Base-by-base conservation (phyloP, 2,113 vertebrate genomes). In the Chunga burmeisteri region DNA sequence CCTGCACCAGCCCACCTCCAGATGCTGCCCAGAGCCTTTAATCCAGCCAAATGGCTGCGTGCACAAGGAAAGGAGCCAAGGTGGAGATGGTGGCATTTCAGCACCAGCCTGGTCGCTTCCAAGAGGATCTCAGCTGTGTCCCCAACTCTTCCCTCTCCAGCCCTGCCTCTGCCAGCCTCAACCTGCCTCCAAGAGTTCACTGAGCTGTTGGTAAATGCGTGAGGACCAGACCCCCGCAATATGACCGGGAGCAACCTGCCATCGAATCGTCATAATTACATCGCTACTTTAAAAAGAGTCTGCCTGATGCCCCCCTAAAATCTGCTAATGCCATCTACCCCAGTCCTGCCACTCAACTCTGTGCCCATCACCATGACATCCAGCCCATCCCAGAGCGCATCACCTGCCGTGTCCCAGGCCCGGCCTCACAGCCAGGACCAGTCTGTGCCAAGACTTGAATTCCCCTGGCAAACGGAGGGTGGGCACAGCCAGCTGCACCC, bases 221-320 rank as follows among this genome's bases (percentile, higher is more conserved):
- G 18, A 85, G n/a, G 61, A 36, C 22, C 40, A 65, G 52, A 40
- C 12, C 34, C 34, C 26, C 26, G 34, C 0, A 15, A 4, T 4
- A 1, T 0, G 2, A 9, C 13, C 0, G 2, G 59, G 74, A 79
- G 55, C 82, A 88, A 61, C 50, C 73, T 63, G 55, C 14, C 5
- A 2, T 27, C 72, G 42, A n/a, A 36, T 3, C 38, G 7, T 1
- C 49, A 36, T 6, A 18, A 20, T 2, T 19, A 42, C 29, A n/a
- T 12, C 0, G 0, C 25, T 26, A 1, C 12, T 70, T 2, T 26
- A 7, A 23, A 36, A 38, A 34, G 4, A 42, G 10, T 15, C 77
- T 71, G 46, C 30, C 50, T 0, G 0, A 30, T 36, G 11, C 1
- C 44, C 40, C 19, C 22, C n/a, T 11, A 34, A 66, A 78, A 72